Conservation (phyloP, 1,140 invertebrate species). For the Mycetomoellerius zeteki region DNA sequence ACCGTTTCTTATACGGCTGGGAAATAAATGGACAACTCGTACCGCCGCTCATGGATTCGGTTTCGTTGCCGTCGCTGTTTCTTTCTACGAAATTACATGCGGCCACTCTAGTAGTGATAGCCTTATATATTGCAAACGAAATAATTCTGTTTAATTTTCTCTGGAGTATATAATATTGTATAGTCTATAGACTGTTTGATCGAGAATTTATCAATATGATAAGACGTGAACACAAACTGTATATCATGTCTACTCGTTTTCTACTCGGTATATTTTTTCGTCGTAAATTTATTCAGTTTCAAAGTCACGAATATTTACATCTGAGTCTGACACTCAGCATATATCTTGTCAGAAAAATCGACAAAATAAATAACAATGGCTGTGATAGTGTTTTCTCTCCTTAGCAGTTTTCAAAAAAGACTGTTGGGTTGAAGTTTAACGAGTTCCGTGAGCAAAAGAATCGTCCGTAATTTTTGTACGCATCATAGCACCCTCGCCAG, state of each 20-base stretch:
- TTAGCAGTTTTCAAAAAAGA: constrained; percentile 1
- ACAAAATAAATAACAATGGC: constrained; percentile 68
- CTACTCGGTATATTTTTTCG: background rate
- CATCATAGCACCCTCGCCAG: constrained; percentile 32
- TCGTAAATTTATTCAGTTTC: constrained; percentile 60
- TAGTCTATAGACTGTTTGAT: background rate
- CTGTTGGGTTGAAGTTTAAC: constrained; percentile 6
- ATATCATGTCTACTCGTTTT: constrained; percentile 22
- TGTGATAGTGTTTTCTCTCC: background rate
- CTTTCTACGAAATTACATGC: constrained; percentile 61
- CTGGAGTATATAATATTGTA: background rate
- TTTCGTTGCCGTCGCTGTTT: constrained; percentile 48
- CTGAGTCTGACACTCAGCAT: constrained; percentile 65
- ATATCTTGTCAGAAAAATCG: constrained; percentile 66
- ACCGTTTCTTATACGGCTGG: constrained; percentile 63
- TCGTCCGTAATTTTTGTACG: constrained; percentile 52
- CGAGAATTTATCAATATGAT: constrained; percentile 58
- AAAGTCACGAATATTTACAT: constrained; percentile 70
- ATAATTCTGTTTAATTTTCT: constrained; percentile 27
- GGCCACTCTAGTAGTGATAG: constrained; percentile 45
- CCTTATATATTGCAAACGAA: background rate
- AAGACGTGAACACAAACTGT: constrained; percentile 49
- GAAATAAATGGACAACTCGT: constrained; percentile 70
- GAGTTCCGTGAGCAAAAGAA: constrained; percentile 21
- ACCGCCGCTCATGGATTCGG: constrained; percentile 49